Evolutionary conservation across 2,888 invertebrate species (phyloP), one percentile per base, ranked within the genome.

Genomic region (Pollenia angustigena): DNA sequence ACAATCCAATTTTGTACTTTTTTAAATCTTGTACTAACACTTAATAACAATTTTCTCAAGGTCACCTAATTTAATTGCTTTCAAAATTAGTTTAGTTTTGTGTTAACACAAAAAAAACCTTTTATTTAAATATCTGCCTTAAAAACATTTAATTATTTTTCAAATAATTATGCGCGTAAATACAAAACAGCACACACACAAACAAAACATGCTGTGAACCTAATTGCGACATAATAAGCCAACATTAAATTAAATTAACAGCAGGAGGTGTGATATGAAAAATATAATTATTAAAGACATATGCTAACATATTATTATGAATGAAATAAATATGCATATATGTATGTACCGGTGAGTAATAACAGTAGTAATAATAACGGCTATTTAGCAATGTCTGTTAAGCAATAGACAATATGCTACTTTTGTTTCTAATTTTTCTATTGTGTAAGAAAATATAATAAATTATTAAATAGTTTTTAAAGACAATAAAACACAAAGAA

Each of bases 191-290:
- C 44, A 48, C 23, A 2, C 16, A 46, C 18, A 75, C 11, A 16
- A 8, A 60, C 44, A 48, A 14, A 60, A 60, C 79, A 69, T 4
- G 74, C 78, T 78, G 81, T 68, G 82, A 74, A 85, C 56, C 62
- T 82, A 69, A 82, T 85, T 75, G 74, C 82, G 75, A 69, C 74
- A 80, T 85, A 85, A 80, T 52, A 68, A 85, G 68, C 74, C 32
- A 52, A 54, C 54, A 79, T 84, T 74, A 74, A 72, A 54, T 74
- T 74, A 60, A 74, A 80, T 69, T 75, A 85, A 58, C 79, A 85
- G 74, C 79, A 80, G 79, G 84, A 74, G 84, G 74, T 80, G 79
- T 80, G 60, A 80, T 74, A 80, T 56, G 42, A 56, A 81, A 48
- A 6, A 66, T 58, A 42, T 48, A 40, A 58, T 12, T 23, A 16